These are phyloP conservation scores for Hetaerina americana DNA, from an alignment of 1,140 invertebrate species.

Conservation along the genomic window DNA sequence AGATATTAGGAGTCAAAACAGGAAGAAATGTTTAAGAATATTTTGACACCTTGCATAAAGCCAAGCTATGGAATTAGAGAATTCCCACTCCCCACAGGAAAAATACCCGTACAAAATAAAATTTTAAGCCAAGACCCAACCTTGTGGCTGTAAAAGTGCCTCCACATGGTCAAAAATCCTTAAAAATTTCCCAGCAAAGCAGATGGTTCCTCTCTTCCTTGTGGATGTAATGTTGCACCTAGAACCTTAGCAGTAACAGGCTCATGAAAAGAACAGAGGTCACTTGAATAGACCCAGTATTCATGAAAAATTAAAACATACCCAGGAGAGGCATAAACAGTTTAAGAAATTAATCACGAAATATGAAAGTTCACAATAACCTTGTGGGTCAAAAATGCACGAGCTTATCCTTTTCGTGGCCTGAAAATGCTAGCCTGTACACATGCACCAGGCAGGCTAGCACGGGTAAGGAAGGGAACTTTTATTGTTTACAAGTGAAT, in stretches of 20 bases:
- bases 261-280: slow-evolving; percentile 21
- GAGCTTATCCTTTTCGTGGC: slow-evolving; percentile 20
- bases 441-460: slow-evolving; percentile 12
- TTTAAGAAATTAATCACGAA: slow-evolving; percentile 4
- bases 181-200: slow-evolving; percentile 17
- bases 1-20: no score
- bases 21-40: background rate
- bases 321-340: background rate
- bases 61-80: background rate
- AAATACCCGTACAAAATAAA: background rate
- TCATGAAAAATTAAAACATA: slow-evolving; percentile 12
- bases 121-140: background rate
- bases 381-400: slow-evolving; percentile 2
- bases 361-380: background rate
- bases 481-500: background rate
- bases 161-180: slow-evolving; percentile 51
- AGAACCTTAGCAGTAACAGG: slow-evolving; percentile 21
- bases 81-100: background rate
- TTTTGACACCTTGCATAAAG: background rate
- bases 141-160: background rate
- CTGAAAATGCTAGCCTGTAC: slow-evolving; percentile 16
- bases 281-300: slow-evolving; percentile 2
- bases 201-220: slow-evolving; percentile 13
- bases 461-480: slow-evolving; percentile 8
- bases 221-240: slow-evolving; percentile 15